phyloP scores from a whole-genome alignment of 2,888 invertebrate genomes.

The Idaea straminata region DNA sequence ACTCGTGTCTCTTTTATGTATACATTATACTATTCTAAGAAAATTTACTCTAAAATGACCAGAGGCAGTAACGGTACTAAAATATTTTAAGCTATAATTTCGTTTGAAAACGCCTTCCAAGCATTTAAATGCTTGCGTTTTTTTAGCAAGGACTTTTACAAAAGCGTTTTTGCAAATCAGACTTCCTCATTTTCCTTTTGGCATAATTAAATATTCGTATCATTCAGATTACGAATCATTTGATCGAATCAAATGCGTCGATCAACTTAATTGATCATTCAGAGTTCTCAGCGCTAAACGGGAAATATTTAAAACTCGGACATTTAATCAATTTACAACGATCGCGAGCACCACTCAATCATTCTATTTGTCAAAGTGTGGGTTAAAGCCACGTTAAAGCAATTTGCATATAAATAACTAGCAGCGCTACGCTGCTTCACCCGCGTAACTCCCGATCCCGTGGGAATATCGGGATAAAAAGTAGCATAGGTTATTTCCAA shows the following conservation, averaged over 20 bases:
- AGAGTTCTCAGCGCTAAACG: constrained; percentile 54
- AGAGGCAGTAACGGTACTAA: too few relatives aligned
- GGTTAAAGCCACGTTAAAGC: constrained; percentile 1
- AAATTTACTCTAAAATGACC: too few relatives aligned
- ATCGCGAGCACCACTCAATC: constrained; percentile 66
- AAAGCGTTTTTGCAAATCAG: constrained; percentile 6
- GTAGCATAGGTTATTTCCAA: too few relatives aligned
- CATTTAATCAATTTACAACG: constrained; percentile 71
- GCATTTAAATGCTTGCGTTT: too few relatives aligned
- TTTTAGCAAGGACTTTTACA: constrained; percentile 3
- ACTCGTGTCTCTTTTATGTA: too few relatives aligned
- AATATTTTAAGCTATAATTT: too few relatives aligned
- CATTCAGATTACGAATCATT: constrained; percentile 43
- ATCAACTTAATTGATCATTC: constrained; percentile 75
- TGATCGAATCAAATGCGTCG: constrained; percentile 54
- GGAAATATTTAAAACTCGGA: constrained; percentile 65
- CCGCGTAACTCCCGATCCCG: not conserved
- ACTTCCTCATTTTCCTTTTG: not conserved
- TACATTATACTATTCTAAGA: too few relatives aligned
- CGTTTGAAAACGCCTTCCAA: too few relatives aligned
- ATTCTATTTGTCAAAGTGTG: constrained; percentile 31
- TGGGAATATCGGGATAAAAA: not conserved
- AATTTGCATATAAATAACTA: not conserved
- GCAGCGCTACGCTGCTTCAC: not conserved
- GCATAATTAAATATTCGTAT: constrained; percentile 33